These are phyloP conservation scores for Drosophila parthenogenetica DNA, from an alignment of 2,888 invertebrate species.

Conservation along the genomic window DNA sequence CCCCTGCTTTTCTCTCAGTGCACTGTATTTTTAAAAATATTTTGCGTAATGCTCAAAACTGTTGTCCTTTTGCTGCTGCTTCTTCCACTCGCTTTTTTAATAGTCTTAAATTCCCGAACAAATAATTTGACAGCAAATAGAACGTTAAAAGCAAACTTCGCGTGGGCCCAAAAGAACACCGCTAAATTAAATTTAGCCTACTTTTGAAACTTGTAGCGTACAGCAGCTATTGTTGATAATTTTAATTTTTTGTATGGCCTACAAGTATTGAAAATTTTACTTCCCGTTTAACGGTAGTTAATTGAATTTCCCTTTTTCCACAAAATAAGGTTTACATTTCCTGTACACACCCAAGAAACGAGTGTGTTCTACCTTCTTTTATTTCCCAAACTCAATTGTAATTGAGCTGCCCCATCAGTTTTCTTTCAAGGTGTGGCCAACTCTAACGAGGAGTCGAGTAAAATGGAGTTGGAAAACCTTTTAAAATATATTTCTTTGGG, in stretches of 20 bases:
- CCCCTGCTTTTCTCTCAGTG: constrained; percentile 30
- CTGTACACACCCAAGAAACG: constrained; percentile 35
- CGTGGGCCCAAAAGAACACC: constrained; percentile 1
- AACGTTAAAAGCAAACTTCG: constrained; percentile 30
- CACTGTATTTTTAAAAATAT: constrained; percentile 36
- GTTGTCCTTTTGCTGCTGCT: constrained; percentile 38
- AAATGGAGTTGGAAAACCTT: constrained; percentile 41
- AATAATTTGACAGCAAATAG: constrained; percentile 72
- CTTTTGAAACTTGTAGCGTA: not conserved
- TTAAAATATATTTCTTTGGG: constrained; percentile 43
- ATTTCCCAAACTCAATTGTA: constrained; percentile 41
- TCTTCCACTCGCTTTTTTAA: constrained; percentile 30
- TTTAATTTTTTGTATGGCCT: constrained; percentile 2
- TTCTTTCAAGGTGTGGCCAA: constrained; percentile 53
- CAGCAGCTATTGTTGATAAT: not conserved
- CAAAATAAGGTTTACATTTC: constrained; percentile 60
- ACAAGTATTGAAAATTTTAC: constrained; percentile 15
- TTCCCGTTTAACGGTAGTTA: constrained; percentile 36
- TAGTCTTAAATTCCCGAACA: constrained; percentile 73
- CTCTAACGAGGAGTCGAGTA: constrained; percentile 37
- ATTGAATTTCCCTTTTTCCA: constrained; percentile 66
- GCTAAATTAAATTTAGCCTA: not conserved
- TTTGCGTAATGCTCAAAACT: constrained; percentile 67
- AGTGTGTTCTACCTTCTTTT: constrained; percentile 19
- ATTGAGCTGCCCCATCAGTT: constrained; percentile 25